phyloP scores from a whole-genome alignment of 2,113 vertebrate species.

The Pterocles gutturalis region DNA sequence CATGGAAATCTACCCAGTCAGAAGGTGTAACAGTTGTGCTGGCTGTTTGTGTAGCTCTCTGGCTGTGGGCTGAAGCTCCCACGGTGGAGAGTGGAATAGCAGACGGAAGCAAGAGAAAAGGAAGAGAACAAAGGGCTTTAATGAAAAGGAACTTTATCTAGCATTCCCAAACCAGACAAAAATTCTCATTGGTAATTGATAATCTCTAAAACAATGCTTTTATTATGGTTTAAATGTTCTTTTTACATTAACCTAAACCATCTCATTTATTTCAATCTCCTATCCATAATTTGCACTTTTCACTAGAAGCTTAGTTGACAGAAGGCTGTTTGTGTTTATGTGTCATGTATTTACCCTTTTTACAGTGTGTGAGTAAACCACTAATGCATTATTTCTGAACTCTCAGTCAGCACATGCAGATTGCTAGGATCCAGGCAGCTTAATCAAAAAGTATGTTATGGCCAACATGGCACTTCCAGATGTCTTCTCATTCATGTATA shows the following conservation, averaged over 20 bases:
- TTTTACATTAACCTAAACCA: neutral
- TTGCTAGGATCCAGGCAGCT: slow-evolving; percentile 17
- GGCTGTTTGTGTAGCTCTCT: neutral
- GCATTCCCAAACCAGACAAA: neutral
- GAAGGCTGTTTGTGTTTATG: slow-evolving; percentile 20
- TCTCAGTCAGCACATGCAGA: slow-evolving; percentile 29
- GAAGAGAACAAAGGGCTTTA: neutral
- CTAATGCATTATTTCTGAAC: slow-evolving; percentile 35
- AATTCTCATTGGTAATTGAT: neutral
- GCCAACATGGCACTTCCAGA: neutral
- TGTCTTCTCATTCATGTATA: slow-evolving; percentile 16
- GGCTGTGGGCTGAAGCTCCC: neutral
- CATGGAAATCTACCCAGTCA: neutral
- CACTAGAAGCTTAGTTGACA: neutral
- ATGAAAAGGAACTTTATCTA: neutral
- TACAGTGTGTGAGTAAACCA: slow-evolving; percentile 17
- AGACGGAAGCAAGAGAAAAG: neutral
- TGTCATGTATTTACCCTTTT: slow-evolving; percentile 34
- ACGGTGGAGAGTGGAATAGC: neutral
- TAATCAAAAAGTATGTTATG: slow-evolving; percentile 64
- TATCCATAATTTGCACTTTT: neutral
- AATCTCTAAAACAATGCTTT: neutral
- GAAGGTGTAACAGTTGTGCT: neutral
- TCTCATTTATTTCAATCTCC: neutral
- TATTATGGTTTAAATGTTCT: neutral